Evolutionary conservation across 1,140 invertebrate genomes (phyloP).

Genomic region (Drosophila sp.): DNA sequence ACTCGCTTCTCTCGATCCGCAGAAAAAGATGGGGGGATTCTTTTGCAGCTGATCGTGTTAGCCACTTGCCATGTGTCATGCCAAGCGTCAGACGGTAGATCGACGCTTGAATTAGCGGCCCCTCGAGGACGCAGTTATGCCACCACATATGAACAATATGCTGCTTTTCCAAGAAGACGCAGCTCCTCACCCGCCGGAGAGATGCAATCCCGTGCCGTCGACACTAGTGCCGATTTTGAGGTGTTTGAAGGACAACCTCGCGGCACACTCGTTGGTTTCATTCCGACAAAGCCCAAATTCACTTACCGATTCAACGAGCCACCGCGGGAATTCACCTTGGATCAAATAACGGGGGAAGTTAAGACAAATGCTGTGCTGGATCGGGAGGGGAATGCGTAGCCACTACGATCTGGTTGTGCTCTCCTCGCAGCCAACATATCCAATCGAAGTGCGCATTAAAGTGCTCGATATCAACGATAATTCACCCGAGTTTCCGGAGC

Average conservation of each 20-base stretch:
- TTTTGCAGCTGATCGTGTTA: constrained; percentile 47
- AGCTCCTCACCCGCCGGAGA: constrained; percentile 85
- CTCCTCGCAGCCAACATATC: constrained; percentile 96
- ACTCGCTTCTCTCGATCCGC: constrained; percentile 26
- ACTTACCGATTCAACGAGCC: constrained; percentile 96
- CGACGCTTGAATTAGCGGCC: constrained; percentile 44
- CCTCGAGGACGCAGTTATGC: constrained; percentile 72
- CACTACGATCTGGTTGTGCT: constrained; percentile 95
- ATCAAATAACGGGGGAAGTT: constrained; percentile 92
- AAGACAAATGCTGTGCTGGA: constrained; percentile 92
- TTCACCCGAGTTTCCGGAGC: constrained; percentile 94
- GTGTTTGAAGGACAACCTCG: constrained; percentile 92
- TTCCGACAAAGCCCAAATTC: constrained; percentile 94
- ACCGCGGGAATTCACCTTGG: constrained; percentile 92
- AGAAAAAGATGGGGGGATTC: constrained; percentile 25
- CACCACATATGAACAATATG: constrained; percentile 76
- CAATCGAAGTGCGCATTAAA: constrained; percentile 94
- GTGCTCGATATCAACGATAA: constrained; percentile 96
- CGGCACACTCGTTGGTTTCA: constrained; percentile 92
- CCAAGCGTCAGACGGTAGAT: constrained; percentile 13
- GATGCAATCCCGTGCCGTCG: constrained; percentile 94
- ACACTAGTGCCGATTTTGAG: constrained; percentile 93
- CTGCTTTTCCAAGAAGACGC: constrained; percentile 73
- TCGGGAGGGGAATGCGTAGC: constrained; percentile 91
- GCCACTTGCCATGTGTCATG: constrained; percentile 21